Percentiles rank a stretch among this genome's conserved stretches.
Conservation (phyloP, 2,797 vertebrate species). For the Paedocypris micromegethes region DNA sequence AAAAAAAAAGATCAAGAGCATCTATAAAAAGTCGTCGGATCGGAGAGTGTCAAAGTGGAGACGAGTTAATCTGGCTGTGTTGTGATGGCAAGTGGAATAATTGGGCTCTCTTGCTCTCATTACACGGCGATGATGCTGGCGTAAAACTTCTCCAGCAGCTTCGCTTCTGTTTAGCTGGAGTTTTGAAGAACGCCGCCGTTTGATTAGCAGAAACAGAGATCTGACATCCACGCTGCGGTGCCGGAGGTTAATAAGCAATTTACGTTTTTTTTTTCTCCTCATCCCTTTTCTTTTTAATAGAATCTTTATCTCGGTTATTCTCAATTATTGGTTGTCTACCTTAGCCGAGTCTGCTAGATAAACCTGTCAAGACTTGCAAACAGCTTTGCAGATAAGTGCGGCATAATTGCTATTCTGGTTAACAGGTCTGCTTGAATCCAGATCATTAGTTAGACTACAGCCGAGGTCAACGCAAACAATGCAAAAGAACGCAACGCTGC, state of each 20-base stretch:
- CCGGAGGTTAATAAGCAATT: slow-evolving; percentile 63
- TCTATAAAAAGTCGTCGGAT: slow-evolving; percentile 67
- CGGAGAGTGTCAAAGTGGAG: slow-evolving; percentile 65
- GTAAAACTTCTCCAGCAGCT: slow-evolving; percentile 63
- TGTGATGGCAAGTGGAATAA: slow-evolving; percentile 74
- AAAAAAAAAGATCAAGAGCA: slow-evolving; percentile 68
- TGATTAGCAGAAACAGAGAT: slow-evolving; percentile 50
- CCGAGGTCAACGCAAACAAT: slow-evolving; percentile 84
- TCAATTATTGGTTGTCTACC: slow-evolving; percentile 56
- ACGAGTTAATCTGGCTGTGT: slow-evolving; percentile 65
- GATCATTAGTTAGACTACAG: slow-evolving; percentile 87
- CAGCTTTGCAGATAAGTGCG: slow-evolving; percentile 90
- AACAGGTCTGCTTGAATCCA: slow-evolving; percentile 82
- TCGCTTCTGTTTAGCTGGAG: slow-evolving; percentile 63
- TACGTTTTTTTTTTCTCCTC: slow-evolving; percentile 45
- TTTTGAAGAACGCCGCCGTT: slow-evolving; percentile 65
- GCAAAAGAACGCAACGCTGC: slow-evolving; percentile 69
- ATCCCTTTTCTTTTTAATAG: slow-evolving; percentile 31
- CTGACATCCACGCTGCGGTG: slow-evolving; percentile 53
- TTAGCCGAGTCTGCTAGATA: slow-evolving; percentile 73
- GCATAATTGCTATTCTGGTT: slow-evolving; percentile 88
- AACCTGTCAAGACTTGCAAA: slow-evolving; percentile 81
- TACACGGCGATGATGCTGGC: slow-evolving; percentile 67
- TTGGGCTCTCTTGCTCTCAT: slow-evolving; percentile 73
- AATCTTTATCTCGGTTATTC: slow-evolving; percentile 48